These are phyloP conservation scores for Aleadryas rufinucha DNA, from an alignment of 2,113 vertebrate species.

Conservation along the genomic window DNA sequence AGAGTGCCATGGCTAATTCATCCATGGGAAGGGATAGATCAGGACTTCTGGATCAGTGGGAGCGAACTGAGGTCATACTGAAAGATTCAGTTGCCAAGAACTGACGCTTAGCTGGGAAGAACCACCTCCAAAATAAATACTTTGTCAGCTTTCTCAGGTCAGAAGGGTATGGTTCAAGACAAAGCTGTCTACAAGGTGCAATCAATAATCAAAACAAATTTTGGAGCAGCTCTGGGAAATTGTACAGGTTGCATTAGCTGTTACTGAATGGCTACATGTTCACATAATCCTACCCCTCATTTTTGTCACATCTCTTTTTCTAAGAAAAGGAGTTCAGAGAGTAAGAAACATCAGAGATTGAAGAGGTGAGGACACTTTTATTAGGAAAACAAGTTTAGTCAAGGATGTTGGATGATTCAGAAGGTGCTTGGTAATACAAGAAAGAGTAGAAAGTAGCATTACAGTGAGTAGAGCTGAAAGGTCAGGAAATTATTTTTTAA, in stretches of 20 bases:
- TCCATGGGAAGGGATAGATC: background rate
- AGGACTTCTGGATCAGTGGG: background rate
- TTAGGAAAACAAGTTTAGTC: background rate
- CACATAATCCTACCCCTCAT: background rate
- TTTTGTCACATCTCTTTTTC: background rate
- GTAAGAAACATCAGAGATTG: background rate
- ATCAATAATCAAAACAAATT: background rate
- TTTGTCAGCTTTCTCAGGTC: background rate
- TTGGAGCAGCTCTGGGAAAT: background rate
- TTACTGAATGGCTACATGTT: background rate
- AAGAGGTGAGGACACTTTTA: background rate
- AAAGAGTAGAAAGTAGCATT: background rate
- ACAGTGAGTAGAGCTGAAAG: background rate
- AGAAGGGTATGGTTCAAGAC: background rate
- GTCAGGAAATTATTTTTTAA: background rate
- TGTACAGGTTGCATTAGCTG: background rate
- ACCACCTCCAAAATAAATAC: background rate
- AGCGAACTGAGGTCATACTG: fast-evolving
- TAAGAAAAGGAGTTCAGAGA: background rate
- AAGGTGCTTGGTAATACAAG: background rate
- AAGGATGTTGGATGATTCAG: background rate
- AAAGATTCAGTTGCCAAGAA: background rate
- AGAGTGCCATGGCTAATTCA: background rate
- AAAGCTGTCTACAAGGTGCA: background rate
- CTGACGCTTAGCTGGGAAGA: background rate